phyloP scores from a whole-genome alignment of 2,888 invertebrate genomes.

The Tachina lurida region DNA sequence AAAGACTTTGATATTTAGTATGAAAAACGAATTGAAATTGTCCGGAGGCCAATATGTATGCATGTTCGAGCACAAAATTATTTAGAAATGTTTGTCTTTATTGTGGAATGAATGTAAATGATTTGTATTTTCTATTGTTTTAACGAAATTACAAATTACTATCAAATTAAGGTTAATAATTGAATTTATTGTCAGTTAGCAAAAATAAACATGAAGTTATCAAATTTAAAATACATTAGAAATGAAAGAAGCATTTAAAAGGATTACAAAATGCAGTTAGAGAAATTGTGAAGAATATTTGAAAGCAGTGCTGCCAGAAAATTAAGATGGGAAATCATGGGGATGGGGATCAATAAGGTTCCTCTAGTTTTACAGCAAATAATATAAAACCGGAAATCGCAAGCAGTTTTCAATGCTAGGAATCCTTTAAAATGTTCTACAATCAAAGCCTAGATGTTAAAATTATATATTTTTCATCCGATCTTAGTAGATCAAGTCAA shows the following conservation, averaged over 20 bases:
- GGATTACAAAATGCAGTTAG: not conserved
- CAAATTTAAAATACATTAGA: not conserved
- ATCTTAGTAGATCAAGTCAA: too few species aligned
- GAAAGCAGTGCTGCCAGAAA: too few species aligned
- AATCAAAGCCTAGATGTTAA: too few species aligned
- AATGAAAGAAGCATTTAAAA: not conserved
- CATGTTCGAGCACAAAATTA: not conserved
- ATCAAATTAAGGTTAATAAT: conserved; percentile 64
- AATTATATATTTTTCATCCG: too few species aligned
- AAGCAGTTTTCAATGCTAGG: too few species aligned
- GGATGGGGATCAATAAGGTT: too few species aligned
- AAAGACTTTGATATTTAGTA: not conserved
- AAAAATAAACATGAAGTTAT: conserved; percentile 36
- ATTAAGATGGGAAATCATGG: too few species aligned
- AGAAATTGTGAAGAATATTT: not conserved
- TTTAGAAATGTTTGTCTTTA: not conserved
- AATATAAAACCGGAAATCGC: too few species aligned
- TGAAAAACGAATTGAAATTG: conserved; percentile 31
- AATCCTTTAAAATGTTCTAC: too few species aligned
- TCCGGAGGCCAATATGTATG: not conserved
- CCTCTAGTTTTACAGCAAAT: too few species aligned
- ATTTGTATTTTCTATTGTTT: conserved; percentile 52
- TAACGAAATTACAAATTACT: conserved; percentile 68
- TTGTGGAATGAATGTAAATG: conserved; percentile 2
- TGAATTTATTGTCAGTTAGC: conserved; percentile 57